Evolutionary conservation across 2,888 invertebrate genomes (phyloP), one percentile per base, ranked within the genome.

Genomic region (Alentia gelatinosa): DNA sequence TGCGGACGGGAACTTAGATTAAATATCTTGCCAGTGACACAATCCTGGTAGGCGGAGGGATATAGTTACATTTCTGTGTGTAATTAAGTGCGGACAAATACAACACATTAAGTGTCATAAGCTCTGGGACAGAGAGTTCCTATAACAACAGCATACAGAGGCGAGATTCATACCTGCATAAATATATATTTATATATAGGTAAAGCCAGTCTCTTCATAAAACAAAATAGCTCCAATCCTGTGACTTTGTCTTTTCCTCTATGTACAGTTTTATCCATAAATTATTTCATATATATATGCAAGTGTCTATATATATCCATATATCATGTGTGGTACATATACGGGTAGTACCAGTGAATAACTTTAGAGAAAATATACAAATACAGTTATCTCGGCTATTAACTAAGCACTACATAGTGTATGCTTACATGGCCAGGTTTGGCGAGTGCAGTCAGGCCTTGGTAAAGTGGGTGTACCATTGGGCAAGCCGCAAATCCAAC

Each of bases 141-240:
- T n/a, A n/a, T n/a, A n/a, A n/a, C 30, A 33, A 19, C 33, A 74
- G 33, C 74, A 26, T 15, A 74, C 74, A 33, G 33, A 26, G 26
- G 74, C 39, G 79, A 79, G 79, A 79, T 79, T 79, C 79, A 79
- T 37, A 37, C 15, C 79, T 39, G 26, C 79, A 79, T 79, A 79
- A 79, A 79, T 79, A 79, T 79, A 79, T 79, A 35, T 79, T 4
- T 35, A 79, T 79, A 79, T 63, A 63, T 63, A 19, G 30, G 26
- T 23, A 79, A 79, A 79, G 79, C 79, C 23, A n/a, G 23, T 79
- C 79, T 79, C 79, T 79, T 79, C 39, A 39, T 79, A 79, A 79
- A 79, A 79, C 37, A 79, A 79, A 79, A 79, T 79, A 79, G 12
- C 79, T 79, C 37, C 79, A 39, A 39, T 37, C 79, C 4, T 39